Evolutionary conservation across 2,797 vertebrate species (phyloP).

Genomic region (Hylomyscus alleni): DNA sequence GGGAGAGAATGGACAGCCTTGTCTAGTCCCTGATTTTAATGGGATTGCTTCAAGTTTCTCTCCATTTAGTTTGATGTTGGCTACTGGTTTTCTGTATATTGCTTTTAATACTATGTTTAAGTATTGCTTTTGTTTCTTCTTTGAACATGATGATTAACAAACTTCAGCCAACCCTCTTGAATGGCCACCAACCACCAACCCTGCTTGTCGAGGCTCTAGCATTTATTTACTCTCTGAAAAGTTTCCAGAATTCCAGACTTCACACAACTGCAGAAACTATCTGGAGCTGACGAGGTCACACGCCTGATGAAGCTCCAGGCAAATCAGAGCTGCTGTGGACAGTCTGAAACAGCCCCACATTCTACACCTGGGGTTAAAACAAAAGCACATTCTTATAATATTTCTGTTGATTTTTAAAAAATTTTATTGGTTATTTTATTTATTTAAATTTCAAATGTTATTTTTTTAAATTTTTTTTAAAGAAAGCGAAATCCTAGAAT

Average conservation of each 20-base stretch:
- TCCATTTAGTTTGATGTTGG: too few species aligned
- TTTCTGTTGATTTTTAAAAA: neutral
- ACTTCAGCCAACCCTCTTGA: neutral
- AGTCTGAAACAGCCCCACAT: neutral
- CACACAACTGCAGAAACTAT: neutral
- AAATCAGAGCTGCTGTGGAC: neutral
- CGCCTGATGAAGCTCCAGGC: neutral
- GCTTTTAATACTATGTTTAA: too few species aligned
- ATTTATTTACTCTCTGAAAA: neutral
- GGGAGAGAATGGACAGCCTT: too few species aligned
- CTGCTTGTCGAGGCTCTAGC: neutral
- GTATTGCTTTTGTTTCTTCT: neutral
- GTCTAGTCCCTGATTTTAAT: too few species aligned
- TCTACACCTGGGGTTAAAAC: neutral
- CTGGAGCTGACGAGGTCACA: neutral
- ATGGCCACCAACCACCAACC: neutral
- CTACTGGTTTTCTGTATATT: too few species aligned
- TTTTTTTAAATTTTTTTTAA: neutral
- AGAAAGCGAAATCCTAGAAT: neutral
- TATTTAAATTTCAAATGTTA: too few species aligned
- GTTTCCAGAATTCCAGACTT: neutral
- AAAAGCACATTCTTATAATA: neutral
- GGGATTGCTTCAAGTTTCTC: too few species aligned
- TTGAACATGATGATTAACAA: neutral
- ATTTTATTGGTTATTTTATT: too few species aligned